Evolutionary conservation across 2,113 vertebrate species (phyloP).

Genomic region (Phalacrocorax carbo): DNA sequence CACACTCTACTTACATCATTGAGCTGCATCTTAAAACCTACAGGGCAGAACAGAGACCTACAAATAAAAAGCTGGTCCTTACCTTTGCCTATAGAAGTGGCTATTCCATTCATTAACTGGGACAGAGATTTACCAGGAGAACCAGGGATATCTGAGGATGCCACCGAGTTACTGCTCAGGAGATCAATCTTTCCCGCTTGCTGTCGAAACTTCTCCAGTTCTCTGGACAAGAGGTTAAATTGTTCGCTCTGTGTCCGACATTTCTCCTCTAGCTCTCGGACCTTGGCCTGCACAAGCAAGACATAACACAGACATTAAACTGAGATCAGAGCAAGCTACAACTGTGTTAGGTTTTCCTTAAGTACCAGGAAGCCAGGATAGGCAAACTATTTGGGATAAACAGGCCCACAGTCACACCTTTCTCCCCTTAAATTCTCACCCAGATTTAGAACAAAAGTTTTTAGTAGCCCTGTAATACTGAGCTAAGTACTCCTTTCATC

Average conservation of each 20-base stretch:
- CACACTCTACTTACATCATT: neutral
- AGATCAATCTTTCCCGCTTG: constrained; percentile 90
- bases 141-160: constrained; percentile 70
- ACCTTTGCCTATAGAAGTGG: constrained; percentile 88
- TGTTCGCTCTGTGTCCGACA: constrained; percentile 94
- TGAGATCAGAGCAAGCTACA: neutral
- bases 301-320: neutral
- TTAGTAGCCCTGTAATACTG: neutral
- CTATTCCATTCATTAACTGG: constrained; percentile 89
- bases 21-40: neutral
- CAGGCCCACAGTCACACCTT: neutral
- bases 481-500: neutral
- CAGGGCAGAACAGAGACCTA: neutral
- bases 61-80: neutral
- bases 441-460: fast-evolving
- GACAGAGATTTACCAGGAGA: constrained; percentile 82
- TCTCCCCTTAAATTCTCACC: neutral
- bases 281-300: constrained; percentile 83
- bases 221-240: constrained; percentile 92
- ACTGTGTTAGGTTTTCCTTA: neutral
- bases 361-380: neutral
- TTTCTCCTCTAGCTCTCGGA: constrained; percentile 95
- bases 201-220: constrained; percentile 90
- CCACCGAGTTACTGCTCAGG: constrained; percentile 74
- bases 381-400: neutral